These are phyloP conservation scores for Physella acuta DNA, from an alignment of 1,140 invertebrate genomes.

Conservation along the genomic window DNA sequence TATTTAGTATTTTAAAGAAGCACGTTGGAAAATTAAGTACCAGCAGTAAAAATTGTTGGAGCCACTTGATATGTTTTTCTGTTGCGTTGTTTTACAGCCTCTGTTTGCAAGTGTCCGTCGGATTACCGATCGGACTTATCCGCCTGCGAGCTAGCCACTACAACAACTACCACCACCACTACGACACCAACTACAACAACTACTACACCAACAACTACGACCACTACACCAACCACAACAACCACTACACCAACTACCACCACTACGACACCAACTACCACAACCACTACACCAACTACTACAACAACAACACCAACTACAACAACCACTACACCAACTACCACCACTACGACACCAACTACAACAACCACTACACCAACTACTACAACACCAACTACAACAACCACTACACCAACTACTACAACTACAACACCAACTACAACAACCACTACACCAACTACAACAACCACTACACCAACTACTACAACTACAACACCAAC, in stretches of 20 bases:
- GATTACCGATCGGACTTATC: not conserved
- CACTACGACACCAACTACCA: not conserved
- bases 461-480: not conserved
- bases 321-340: not conserved
- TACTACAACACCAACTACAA: not conserved
- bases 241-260: not conserved
- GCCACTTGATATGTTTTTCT: too few relatives aligned
- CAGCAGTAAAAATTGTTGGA: too few relatives aligned
- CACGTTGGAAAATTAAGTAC: too few relatives aligned
- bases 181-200: not conserved
- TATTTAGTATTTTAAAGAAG: too few relatives aligned
- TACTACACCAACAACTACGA: not conserved
- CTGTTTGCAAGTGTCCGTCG: not conserved
- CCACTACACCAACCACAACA: not conserved
- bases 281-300: not conserved
- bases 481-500: not conserved
- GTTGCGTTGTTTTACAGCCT: not conserved
- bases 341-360: not conserved
- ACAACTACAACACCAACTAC: not conserved
- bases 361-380: not conserved
- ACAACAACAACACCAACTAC: not conserved
- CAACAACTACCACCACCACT: not conserved
- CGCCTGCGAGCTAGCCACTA: not conserved
- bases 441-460: not conserved
- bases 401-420: not conserved